Evolutionary conservation across 2,797 vertebrate species (phyloP), one percentile per base, ranked within the genome.

Genomic region (Chelon labrosus): DNA sequence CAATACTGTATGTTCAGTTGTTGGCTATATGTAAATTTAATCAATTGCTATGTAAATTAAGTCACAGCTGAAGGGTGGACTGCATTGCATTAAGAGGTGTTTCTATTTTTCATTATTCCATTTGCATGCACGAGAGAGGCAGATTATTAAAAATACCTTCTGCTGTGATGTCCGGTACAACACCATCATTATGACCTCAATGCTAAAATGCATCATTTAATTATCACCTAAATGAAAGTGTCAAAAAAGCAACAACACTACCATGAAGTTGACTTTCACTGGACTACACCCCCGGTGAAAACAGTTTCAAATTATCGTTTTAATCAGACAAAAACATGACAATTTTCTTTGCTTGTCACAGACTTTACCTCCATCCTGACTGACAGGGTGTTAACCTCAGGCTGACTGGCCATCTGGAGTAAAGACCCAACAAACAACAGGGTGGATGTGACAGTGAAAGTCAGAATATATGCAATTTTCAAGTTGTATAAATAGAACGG

Each of bases 401-500:
- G 62, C 56, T 6, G 68, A 61, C 27, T 0, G 51, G 27, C 44
- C 63, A 72, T 72, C 68, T 72, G 69, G 69, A 38, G 20, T 8
- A 13, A 35, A 65, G 61, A 14, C 7, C 44, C 51, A 44, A 19
- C 58, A 55, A 50, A 52, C 7, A 0, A 39, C 41, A 63, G 54
- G 59, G 25, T 0, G 9, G 53, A 67, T 35, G 31, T 64, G 47
- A 49, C 31, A 38, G 50, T 41, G 10, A 41, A 41, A 41, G 39
- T 41, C 39, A 41, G 38, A 39, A 39, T 39, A 3, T 39, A 27
- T 27, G 25, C 25, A 27, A 4, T 27, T 27, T 27, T 27, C 25
- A 27, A 27, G 25, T 27, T 27, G 25, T 22, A 22, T 22, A 22
- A 22, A 22, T 22, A 22, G 31, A 35, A 35, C 31, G 7, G 0